Conservation (phyloP, 2,113 vertebrate genomes). For the Cryptomyrus ogoouensis region DNA sequence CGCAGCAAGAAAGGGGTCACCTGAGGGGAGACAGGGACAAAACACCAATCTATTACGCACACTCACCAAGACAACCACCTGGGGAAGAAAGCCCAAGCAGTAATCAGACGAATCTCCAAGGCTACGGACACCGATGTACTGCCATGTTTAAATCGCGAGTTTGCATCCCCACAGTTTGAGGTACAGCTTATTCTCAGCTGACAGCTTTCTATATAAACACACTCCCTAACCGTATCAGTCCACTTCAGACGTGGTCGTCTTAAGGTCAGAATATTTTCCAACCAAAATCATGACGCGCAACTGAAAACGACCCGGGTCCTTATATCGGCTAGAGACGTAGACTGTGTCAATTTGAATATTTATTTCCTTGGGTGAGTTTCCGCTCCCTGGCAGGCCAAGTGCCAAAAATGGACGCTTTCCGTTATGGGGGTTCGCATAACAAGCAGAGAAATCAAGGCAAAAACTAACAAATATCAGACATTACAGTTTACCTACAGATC, state of each 20-base stretch:
- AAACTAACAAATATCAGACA: not conserved
- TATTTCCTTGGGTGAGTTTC: not conserved
- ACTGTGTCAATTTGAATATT: slow-evolving; percentile 13
- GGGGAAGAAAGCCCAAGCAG: not conserved
- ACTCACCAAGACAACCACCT: not conserved
- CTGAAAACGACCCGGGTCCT: not conserved
- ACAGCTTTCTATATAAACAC: not conserved
- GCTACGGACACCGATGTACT: not conserved
- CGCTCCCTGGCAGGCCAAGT: not conserved
- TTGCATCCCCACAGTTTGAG: not conserved
- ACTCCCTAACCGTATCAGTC: not conserved
- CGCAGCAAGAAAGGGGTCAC: slow-evolving; percentile 47
- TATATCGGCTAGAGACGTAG: not conserved
- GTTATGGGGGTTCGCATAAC: not conserved
- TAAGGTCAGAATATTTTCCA: not conserved
- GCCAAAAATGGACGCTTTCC: not conserved
- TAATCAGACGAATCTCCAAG: not conserved
- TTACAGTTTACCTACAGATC: not conserved
- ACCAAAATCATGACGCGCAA: not conserved
- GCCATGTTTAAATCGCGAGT: not conserved
- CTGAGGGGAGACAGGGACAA: slow-evolving; percentile 19
- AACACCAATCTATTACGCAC: not conserved
- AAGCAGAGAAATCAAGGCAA: not conserved
- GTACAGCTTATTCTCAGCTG: not conserved
- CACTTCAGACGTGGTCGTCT: not conserved